Percentiles rank a stretch among this genome's conserved stretches.
Evolutionary conservation across 2,888 invertebrate genomes (phyloP).

Genomic region (Lasioglossum zephyrum): DNA sequence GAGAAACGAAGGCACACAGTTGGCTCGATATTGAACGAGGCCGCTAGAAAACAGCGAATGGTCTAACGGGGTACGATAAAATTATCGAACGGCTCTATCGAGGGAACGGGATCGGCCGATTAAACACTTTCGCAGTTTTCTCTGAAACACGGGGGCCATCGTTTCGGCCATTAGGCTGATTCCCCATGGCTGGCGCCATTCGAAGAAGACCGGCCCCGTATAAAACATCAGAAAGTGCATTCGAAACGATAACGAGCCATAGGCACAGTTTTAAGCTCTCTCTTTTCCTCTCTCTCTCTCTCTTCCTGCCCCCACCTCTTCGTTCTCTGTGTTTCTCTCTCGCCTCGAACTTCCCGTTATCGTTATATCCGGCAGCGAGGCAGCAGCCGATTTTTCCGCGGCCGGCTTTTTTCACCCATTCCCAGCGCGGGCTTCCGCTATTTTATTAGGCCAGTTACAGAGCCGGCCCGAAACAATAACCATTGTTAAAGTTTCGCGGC

Average conservation of each 20-base stretch:
- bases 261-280: constrained; percentile 26
- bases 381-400: constrained; percentile 37
- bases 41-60: not conserved
- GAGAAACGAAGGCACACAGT: not conserved
- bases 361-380: constrained; percentile 6
- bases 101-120: constrained; percentile 16
- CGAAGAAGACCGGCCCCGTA: constrained; percentile 17
- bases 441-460: constrained; percentile 69
- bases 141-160: not conserved
- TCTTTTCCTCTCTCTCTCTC: not conserved
- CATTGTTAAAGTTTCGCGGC: constrained; percentile 67
- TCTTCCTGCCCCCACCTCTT: not conserved
- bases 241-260: constrained; percentile 51
- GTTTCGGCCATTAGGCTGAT: constrained; percentile 28
- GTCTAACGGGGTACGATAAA: not conserved
- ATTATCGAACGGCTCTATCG: constrained; percentile 3
- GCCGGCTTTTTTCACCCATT: constrained; percentile 29
- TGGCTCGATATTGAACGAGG: not conserved
- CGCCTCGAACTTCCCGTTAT: constrained; percentile 27
- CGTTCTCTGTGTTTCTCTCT: not conserved
- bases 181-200: constrained; percentile 25
- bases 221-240: constrained; percentile 34
- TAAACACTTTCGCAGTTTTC: constrained; percentile 11
- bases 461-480: constrained; percentile 65
- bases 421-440: constrained; percentile 42